Conservation (phyloP, 2,888 invertebrate species). For the Drosophila neotestacea region DNA sequence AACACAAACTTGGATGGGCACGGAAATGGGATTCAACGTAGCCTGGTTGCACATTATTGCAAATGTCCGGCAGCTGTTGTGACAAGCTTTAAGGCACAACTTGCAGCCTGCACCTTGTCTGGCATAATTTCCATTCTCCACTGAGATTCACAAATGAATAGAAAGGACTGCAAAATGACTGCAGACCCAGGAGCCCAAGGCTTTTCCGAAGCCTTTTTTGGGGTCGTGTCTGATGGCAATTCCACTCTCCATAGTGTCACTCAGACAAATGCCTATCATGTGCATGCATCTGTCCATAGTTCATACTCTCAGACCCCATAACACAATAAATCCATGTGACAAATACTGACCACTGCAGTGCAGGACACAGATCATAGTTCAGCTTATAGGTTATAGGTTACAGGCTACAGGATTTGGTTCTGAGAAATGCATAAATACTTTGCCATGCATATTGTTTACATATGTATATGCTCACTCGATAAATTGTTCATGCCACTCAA, state of each 20-base stretch:
- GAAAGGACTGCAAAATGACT: slow-evolving; percentile 20
- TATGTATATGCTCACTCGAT: slow-evolving; percentile 33
- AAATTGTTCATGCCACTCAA: slow-evolving; percentile 58
- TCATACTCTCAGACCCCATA: slow-evolving; percentile 18
- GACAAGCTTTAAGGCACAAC: slow-evolving; percentile 14
- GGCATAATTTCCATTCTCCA: background rate
- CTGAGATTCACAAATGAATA: slow-evolving; percentile 46
- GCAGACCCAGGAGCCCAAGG: slow-evolving; percentile 3
- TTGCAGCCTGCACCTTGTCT: slow-evolving; percentile 16
- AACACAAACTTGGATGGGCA: background rate
- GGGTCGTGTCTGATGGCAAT: slow-evolving; percentile 17
- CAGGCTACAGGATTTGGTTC: background rate
- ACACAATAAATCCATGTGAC: slow-evolving; percentile 71
- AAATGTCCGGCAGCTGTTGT: slow-evolving; percentile 57
- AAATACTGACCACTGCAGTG: slow-evolving; percentile 68
- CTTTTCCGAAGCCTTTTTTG: background rate
- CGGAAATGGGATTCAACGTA: background rate
- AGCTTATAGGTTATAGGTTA: background rate
- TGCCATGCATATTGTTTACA: slow-evolving; percentile 10
- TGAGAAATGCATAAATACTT: slow-evolving; percentile 41
- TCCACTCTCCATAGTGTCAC: background rate
- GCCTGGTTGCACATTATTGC: slow-evolving; percentile 50
- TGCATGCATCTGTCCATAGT: slow-evolving; percentile 21
- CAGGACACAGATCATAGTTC: slow-evolving; percentile 5
- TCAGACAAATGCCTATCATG: slow-evolving; percentile 17